Base-by-base conservation (phyloP, 2,797 vertebrate genomes). In the Oreonectes daqikongensis region DNA sequence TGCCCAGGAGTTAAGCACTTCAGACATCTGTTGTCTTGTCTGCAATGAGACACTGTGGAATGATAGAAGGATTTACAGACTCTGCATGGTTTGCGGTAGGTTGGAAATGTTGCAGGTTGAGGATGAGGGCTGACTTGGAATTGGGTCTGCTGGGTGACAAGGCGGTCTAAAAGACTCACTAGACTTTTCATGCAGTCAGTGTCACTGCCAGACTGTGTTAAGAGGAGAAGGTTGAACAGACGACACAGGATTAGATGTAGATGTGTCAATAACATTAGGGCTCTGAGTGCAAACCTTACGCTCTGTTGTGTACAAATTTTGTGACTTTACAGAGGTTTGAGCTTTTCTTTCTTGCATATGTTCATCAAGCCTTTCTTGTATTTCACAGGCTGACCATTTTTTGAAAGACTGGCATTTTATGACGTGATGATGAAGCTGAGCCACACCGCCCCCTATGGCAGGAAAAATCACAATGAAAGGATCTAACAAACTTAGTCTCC, bases 301-400 rank as follows among this genome's bases (percentile, higher is more conserved):
- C 11, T 57, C 22, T 1, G 4, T 26, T 57, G 14, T 24, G 20
- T 57, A 2, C 11, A 24, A 28, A 12, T 8, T 28, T 5, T 46
- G 44, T 46, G 44, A 12, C 22, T 57, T 5, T 22, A 4, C 22
- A 11, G 22, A 26, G 9, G 53, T 14, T 7, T 22, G 2, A 32
- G 71, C 8, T 40, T 64, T 53, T 7, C 9, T 60, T 8, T 46
- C 22, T 11, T 44, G 53, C 44, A 74, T 52, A 12, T 24, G 30
- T 3, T 57, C 50, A 46, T 75, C 61, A 53, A 42, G 72, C 12
- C 46, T 24, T 22, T 66, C 72, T 22, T 75, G 72, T 1, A 83
- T 81, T 14, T 87, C 75, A 14, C 55, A 42, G 0, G 83, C 78
- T 1, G 53, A 22, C 72, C 78, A 82, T 53, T 79, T 81, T 2